Percentiles rank a stretch among this genome's conserved stretches.
phyloP scores from a whole-genome alignment of 2,888 invertebrate species.

The Crioceris asparagi region DNA sequence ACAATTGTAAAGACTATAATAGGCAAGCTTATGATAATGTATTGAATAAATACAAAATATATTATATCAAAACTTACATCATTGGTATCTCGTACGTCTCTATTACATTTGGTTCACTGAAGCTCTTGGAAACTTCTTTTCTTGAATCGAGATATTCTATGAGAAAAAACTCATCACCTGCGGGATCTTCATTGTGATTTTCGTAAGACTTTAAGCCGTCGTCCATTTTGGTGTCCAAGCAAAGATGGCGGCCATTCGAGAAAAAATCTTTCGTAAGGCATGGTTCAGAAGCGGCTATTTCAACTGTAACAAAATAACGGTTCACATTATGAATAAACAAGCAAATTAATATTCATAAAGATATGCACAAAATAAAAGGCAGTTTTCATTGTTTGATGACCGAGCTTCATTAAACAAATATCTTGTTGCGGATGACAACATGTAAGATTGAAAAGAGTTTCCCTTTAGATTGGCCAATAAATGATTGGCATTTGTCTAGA shows the following conservation, averaged over 20 bases:
- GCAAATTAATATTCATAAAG: too few relatives aligned
- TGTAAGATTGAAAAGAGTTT: too few relatives aligned
- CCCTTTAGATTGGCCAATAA: too few relatives aligned
- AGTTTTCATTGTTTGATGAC: too few relatives aligned
- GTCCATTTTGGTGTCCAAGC: constrained; percentile 27
- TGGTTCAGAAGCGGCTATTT: constrained; percentile 22
- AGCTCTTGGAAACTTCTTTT: constrained; percentile 26
- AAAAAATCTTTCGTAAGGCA: constrained; percentile 19
- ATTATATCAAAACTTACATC: too few relatives aligned
- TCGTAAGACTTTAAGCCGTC: constrained; percentile 29
- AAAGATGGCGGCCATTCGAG: constrained; percentile 25
- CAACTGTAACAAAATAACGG: not conserved
- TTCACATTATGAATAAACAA: too few relatives aligned
- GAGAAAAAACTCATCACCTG: constrained; percentile 35
- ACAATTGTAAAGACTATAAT: not conserved
- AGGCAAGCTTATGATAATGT: too few relatives aligned
- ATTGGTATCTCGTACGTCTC: constrained; percentile 12
- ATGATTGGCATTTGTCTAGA: too few relatives aligned
- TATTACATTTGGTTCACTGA: constrained; percentile 32
- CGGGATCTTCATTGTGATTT: constrained; percentile 22
- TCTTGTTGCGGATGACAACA: too few relatives aligned
- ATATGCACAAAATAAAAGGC: too few relatives aligned
- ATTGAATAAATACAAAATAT: too few relatives aligned
- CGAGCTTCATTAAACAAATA: too few relatives aligned
- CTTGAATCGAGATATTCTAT: constrained; percentile 30